A percentile compares a stretch with the other conserved stretches of the same genome.
Evolutionary conservation across 2,113 vertebrate genomes (phyloP).

Genomic region (Podilymbus podiceps): DNA sequence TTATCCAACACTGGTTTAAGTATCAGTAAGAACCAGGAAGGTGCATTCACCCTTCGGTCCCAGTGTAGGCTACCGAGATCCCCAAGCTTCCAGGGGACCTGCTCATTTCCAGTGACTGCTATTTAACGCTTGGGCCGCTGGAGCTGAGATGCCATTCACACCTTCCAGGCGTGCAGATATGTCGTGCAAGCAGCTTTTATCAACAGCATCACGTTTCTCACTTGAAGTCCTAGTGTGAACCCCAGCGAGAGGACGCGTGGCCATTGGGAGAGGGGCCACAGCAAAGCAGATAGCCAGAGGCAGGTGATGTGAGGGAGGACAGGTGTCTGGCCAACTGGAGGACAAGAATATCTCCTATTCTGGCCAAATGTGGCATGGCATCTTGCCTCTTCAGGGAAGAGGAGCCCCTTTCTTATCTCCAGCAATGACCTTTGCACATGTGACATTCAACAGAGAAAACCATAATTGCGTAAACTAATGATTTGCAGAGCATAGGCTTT

Average conservation of each 20-base stretch:
- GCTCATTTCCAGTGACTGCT: not conserved
- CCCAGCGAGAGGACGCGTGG: not conserved
- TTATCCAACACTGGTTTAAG: not conserved
- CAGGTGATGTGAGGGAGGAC: not conserved
- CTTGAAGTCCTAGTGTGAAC: not conserved
- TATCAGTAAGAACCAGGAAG: not conserved
- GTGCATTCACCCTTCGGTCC: not conserved
- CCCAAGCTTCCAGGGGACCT: not conserved
- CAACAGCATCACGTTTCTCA: not conserved
- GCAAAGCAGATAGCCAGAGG: not conserved
- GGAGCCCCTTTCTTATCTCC: not conserved
- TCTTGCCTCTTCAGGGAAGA: not conserved
- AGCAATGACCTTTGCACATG: not conserved
- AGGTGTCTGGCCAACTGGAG: accelerated
- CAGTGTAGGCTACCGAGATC: not conserved
- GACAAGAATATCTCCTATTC: not conserved
- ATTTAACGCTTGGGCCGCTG: not conserved
- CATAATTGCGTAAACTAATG: not conserved
- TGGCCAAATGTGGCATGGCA: not conserved
- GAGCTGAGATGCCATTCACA: not conserved
- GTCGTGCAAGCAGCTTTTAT: not conserved
- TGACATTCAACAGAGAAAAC: not conserved
- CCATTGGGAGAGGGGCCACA: not conserved
- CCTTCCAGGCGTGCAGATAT: accelerated
- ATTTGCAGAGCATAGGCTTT: not conserved